phyloP scores from a whole-genome alignment of 1,140 invertebrate genomes.

The Diachasma alloeum region DNA sequence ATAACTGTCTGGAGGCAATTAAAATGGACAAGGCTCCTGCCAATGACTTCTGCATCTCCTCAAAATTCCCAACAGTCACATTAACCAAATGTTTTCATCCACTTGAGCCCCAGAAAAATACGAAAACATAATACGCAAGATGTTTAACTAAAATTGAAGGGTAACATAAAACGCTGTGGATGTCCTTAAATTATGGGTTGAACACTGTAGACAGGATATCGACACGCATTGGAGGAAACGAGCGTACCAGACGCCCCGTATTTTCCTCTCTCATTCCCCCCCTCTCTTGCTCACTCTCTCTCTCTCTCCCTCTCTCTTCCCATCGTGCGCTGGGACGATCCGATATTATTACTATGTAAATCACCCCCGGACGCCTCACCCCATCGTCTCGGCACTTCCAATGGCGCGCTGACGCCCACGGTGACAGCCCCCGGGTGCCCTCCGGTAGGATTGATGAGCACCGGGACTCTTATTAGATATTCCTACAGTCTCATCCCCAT shows the following conservation, averaged over 20 bases:
- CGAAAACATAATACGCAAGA: not conserved
- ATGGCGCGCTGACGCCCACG: slow-evolving; percentile 54
- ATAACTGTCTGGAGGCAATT: slow-evolving; percentile 18
- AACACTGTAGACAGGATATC: slow-evolving; percentile 22
- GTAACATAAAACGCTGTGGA: not conserved
- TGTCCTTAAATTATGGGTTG: slow-evolving; percentile 14
- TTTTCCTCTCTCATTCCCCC: not conserved
- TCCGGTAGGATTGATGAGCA: slow-evolving; percentile 58
- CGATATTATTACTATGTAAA: slow-evolving; percentile 65
- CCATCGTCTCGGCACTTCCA: slow-evolving; percentile 37
- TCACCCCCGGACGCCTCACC: slow-evolving; percentile 42
- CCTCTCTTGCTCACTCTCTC: too few relatives aligned
- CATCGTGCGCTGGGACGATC: slow-evolving; percentile 36
- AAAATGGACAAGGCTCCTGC: slow-evolving; percentile 17
- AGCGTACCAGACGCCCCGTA: slow-evolving; percentile 9
- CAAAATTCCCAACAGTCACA: not conserved
- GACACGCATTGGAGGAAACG: slow-evolving; percentile 30
- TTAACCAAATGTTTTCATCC: not conserved
- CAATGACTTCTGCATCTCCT: not conserved
- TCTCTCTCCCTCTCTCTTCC: too few relatives aligned
- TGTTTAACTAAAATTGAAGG: not conserved
- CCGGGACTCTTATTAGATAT: slow-evolving; percentile 57
- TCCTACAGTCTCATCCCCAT: slow-evolving; percentile 24
- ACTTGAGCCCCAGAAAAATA: not conserved
- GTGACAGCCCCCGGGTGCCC: slow-evolving; percentile 59